These are phyloP conservation scores for Geodia barretti DNA, from an alignment of 37 sponge, comb jelly and placozoan genomes.

Conservation along the genomic window DNA sequence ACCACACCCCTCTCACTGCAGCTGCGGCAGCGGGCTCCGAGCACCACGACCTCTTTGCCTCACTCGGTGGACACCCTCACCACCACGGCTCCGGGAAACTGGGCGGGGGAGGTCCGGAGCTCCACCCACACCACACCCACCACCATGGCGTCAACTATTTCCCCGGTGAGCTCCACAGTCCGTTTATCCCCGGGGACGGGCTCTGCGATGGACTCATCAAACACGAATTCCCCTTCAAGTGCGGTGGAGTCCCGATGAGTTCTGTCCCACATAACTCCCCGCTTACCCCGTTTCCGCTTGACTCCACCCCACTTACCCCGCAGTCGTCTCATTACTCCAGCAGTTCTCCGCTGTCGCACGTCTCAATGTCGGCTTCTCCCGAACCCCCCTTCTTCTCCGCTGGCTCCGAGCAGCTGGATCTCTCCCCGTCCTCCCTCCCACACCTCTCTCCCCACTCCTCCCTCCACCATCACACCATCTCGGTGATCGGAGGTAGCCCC, in stretches of 20 bases:
- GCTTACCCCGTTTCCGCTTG: neutral
- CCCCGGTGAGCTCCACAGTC: neutral
- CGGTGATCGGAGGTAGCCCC: neutral
- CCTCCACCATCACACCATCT: neutral
- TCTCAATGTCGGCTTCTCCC: neutral
- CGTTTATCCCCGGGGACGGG: neutral
- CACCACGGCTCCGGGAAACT: too few species aligned
- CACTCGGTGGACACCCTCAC: neutral
- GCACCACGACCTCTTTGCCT: slow-evolving; percentile 14
- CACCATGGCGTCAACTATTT: neutral
- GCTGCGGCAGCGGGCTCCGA: too few species aligned
- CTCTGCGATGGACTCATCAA: slow-evolving; percentile 39
- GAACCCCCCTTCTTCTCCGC: slow-evolving; percentile 9
- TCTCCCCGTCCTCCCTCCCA: neutral
- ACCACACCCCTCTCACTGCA: slow-evolving; percentile 1
- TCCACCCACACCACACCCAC: neutral
- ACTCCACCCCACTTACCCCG: slow-evolving; percentile 37
- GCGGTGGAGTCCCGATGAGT: neutral
- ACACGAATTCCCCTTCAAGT: neutral
- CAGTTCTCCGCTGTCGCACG: slow-evolving; percentile 51
- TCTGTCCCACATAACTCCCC: neutral
- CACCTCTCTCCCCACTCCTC: neutral
- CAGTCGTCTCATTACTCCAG: slow-evolving; percentile 37
- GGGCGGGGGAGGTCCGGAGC: too few species aligned
- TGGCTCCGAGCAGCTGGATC: neutral